Evolutionary conservation across 2,888 invertebrate species (phyloP).

Genomic region (Lepas anatifera): DNA sequence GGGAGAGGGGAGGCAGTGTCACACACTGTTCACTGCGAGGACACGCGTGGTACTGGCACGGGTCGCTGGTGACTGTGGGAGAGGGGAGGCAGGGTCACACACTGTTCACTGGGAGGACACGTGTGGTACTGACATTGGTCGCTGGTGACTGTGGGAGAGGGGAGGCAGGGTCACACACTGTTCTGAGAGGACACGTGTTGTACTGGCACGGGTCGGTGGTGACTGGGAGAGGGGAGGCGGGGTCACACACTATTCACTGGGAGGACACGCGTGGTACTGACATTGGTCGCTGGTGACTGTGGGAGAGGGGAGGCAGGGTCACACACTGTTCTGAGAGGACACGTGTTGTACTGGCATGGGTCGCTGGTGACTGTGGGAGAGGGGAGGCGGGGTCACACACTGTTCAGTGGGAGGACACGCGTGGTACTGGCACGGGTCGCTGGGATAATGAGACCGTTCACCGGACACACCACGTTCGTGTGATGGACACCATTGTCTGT

Average conservation of each 20-base stretch:
- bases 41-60: background rate
- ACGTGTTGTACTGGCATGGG: background rate
- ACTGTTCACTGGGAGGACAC: background rate
- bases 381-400: background rate
- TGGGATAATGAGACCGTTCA: background rate
- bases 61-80: background rate
- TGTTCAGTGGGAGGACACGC: background rate
- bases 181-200: background rate
- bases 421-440: background rate
- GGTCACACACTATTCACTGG: background rate
- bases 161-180: background rate
- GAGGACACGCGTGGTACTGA: too few species aligned
- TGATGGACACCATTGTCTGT: too few species aligned
- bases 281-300: too few species aligned
- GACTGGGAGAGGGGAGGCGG: background rate
- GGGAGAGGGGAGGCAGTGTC: conserved; percentile 2
- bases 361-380: background rate
- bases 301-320: too few species aligned
- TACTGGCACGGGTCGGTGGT: background rate
- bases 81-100: background rate
- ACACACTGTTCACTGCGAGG: background rate
- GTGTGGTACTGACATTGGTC: background rate
- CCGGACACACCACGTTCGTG: too few species aligned
- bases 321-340: background rate
- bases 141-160: background rate